These are phyloP conservation scores for Pandion haliaetus DNA, from an alignment of 2,113 vertebrate species.

Conservation along the genomic window DNA sequence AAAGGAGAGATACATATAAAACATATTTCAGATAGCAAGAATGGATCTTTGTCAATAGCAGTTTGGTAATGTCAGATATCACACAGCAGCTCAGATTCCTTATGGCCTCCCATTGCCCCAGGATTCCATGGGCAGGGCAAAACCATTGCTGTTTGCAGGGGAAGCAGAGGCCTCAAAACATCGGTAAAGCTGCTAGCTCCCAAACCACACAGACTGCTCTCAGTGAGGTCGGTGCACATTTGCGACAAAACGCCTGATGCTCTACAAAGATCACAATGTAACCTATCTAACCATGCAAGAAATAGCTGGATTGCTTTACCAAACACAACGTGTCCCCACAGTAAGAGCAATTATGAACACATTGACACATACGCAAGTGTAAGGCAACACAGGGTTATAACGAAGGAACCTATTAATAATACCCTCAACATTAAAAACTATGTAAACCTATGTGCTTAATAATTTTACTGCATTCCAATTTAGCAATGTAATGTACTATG, in stretches of 20 bases:
- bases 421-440: not conserved
- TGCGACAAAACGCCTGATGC: not conserved
- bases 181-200: not conserved
- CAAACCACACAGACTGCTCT: not conserved
- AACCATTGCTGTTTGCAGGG: not conserved
- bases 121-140: not conserved
- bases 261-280: not conserved
- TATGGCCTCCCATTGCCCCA: not conserved
- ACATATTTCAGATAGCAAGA: not conserved
- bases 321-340: not conserved
- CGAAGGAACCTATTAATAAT: slow-evolving; percentile 10
- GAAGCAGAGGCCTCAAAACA: not conserved
- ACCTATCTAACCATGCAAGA: not conserved
- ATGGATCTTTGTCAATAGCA: not conserved
- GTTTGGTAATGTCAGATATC: not conserved
- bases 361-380: not conserved
- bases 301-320: slow-evolving; percentile 32
- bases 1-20: not conserved
- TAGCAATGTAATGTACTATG: not conserved
- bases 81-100: not conserved
- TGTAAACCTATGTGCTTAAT: not conserved
- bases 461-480: not conserved
- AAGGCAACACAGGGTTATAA: not conserved
- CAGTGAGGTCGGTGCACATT: not conserved
- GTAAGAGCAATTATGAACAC: not conserved